phyloP scores from a whole-genome alignment of 1,140 invertebrate genomes.

The Campoletis sonorensis region DNA sequence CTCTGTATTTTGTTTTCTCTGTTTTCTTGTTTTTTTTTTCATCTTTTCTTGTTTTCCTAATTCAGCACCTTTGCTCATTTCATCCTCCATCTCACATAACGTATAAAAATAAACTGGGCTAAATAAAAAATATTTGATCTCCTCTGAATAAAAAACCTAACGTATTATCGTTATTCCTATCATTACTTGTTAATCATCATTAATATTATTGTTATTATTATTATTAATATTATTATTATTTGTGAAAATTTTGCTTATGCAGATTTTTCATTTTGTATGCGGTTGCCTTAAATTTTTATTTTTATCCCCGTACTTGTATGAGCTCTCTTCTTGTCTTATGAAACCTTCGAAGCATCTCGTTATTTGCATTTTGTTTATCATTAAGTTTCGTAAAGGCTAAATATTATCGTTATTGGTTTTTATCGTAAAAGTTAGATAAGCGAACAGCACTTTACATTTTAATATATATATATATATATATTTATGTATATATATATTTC shows the following conservation, averaged over 20 bases:
- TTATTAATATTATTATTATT: conserved; percentile 44
- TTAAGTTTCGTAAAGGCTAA: conserved; percentile 13
- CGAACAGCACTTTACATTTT: conserved; percentile 14
- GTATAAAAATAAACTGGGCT: conserved; percentile 70
- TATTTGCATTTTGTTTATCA: conserved; percentile 14
- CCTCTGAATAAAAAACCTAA: conserved; percentile 67
- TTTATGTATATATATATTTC: too few species aligned
- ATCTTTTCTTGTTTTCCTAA: conserved; percentile 50
- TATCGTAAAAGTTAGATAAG: neutral
- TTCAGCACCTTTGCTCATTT: conserved; percentile 25
- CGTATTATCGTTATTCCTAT: neutral
- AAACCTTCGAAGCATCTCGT: conserved; percentile 4
- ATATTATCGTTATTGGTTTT: conserved; percentile 27
- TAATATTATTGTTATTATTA: too few species aligned
- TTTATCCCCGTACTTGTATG: neutral
- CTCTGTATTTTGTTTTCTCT: neutral
- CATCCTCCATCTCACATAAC: conserved; percentile 41
- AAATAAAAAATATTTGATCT: conserved; percentile 70
- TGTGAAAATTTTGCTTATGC: conserved; percentile 44
- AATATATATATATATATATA: too few species aligned
- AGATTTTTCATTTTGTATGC: too few species aligned
- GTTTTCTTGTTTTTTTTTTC: conserved; percentile 29
- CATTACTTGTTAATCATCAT: neutral
- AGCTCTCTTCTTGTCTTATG: neutral
- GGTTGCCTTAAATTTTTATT: neutral